These are phyloP conservation scores for Chrysodeixis includens DNA, from an alignment of 2,888 invertebrate genomes.

Conservation along the genomic window DNA sequence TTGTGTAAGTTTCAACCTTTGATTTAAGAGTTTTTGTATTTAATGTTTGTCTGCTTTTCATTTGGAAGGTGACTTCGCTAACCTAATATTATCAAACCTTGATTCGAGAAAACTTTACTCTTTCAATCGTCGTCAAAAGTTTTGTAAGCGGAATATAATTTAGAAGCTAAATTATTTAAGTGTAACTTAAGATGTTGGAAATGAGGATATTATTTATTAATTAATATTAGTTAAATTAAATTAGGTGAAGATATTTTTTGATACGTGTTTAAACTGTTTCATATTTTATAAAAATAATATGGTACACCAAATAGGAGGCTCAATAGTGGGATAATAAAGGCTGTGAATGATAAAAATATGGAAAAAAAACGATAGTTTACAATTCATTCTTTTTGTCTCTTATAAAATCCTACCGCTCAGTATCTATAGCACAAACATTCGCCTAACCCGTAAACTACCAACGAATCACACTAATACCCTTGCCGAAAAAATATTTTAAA, in stretches of 20 bases:
- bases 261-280: no score
- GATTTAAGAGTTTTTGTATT: slow-evolving; percentile 17
- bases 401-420: background rate
- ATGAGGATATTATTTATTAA: background rate
- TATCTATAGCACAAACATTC: background rate
- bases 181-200: background rate
- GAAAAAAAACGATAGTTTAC: no score
- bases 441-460: background rate
- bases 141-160: slow-evolving; percentile 1
- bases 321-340: no score
- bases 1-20: slow-evolving; percentile 19
- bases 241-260: no score
- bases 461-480: slow-evolving; percentile 14
- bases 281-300: no score
- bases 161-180: background rate
- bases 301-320: no score
- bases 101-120: slow-evolving; percentile 11
- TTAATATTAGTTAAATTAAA: no score
- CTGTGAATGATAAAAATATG: no score
- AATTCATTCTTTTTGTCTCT: no score
- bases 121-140: slow-evolving; percentile 1
- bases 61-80: slow-evolving; percentile 12
- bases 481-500: slow-evolving; percentile 10
- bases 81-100: slow-evolving; percentile 9
- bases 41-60: slow-evolving; percentile 10